Conservation (phyloP, 2,113 vertebrate species). For the Cisticola juncidis region DNA sequence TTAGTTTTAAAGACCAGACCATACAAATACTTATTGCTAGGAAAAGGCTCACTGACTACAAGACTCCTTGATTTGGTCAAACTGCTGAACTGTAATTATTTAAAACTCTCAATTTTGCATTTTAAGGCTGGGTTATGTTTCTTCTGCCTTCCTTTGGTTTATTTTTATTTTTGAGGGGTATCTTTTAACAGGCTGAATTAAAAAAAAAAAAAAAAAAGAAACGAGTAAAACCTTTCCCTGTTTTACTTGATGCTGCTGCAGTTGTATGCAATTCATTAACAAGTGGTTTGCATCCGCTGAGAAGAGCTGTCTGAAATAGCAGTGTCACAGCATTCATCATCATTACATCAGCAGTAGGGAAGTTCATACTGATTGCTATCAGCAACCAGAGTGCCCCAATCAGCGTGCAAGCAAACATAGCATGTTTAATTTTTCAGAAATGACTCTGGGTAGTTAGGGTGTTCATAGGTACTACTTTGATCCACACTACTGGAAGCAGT, state of each 20-base stretch:
- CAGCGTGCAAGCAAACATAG: conserved; percentile 75
- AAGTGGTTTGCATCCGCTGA: conserved; percentile 78
- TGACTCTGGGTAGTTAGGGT: conserved; percentile 55
- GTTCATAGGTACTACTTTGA: conserved; percentile 48
- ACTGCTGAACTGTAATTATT: neutral
- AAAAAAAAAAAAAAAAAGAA: neutral
- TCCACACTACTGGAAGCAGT: conserved; percentile 42
- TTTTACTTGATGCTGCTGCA: conserved; percentile 62
- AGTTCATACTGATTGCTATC: conserved; percentile 88
- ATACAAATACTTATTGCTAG: neutral
- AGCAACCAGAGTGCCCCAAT: conserved; percentile 72
- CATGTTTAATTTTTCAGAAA: conserved; percentile 69
- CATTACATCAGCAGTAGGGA: conserved; percentile 92
- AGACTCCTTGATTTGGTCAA: neutral
- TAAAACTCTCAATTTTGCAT: neutral
- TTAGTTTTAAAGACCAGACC: neutral
- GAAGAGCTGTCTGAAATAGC: conserved; percentile 80
- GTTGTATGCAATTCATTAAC: conserved; percentile 87
- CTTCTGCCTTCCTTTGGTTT: neutral
- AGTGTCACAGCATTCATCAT: conserved; percentile 86
- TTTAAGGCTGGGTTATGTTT: neutral
- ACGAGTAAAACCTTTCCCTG: neutral
- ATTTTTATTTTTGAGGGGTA: neutral
- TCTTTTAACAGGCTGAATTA: neutral
- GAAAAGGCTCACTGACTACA: neutral